Base-by-base conservation (phyloP, 1,140 invertebrate genomes). In the Trichomalopsis sarcophagae region DNA sequence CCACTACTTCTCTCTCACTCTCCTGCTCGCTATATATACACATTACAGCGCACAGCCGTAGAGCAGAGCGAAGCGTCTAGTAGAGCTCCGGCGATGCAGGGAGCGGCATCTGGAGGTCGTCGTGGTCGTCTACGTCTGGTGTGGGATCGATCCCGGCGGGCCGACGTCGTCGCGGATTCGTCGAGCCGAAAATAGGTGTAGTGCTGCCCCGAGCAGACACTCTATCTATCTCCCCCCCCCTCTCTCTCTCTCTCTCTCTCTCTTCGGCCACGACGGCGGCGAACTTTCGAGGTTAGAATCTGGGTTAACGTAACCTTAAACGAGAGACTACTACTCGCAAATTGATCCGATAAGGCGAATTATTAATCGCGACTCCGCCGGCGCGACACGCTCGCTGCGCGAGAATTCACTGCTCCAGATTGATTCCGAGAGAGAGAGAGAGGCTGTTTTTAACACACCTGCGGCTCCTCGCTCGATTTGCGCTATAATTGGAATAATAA, bases 81-180 rank as follows among this genome's bases (percentile, higher is more conserved):
- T 44, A 44, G 40, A n/a, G 27, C 27, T 33, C 7, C 71, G 40
- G 11, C 17, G 81, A 44, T 17, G 30, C 62, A 77, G 69, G 21
- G 86, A 87, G 81, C 88, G 87, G 89, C 88, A 88, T 88, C 89
- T 84, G 88, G 88, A 88, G 88, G 87, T 87, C 81, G 87, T 87
- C 82, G 78, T 82, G 81, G 86, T 50, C 82, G 85, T 40, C 87
- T 81, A 78, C 87, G 85, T 84, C 85, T 85, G 66, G 77, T 80
- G 86, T 86, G 11, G 66, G 76, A 84, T 84, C 82, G 82, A 84
- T 84, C 47, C 82, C 68, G 47, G 21, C 55, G 55, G 44, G 76
- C 47, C 71, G 68, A 71, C 68, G 82, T 87, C 85, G 84, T 81
- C 84, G 78, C 73, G 86, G 84, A 78, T 78, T 81, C 81, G 68